These are phyloP conservation scores for Ophioninae sp. DNA, from an alignment of 2,888 invertebrate genomes.

Conservation along the genomic window DNA sequence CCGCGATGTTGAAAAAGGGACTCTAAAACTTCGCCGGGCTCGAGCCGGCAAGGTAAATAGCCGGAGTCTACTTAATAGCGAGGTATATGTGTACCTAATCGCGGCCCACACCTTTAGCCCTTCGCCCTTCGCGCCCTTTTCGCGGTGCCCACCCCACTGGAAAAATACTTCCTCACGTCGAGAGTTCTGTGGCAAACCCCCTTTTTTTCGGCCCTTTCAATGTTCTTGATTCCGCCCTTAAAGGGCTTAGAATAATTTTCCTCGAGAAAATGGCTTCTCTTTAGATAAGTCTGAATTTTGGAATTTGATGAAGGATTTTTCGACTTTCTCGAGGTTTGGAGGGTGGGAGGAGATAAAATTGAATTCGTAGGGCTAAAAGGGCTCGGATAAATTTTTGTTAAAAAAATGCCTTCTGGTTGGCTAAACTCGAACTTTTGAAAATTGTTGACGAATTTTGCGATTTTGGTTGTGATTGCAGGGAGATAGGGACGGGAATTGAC, in stretches of 20 bases:
- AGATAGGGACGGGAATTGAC: no score
- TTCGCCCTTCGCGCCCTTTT: constrained; percentile 35
- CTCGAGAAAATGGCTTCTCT: constrained; percentile 27
- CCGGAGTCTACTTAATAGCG: constrained; percentile 32
- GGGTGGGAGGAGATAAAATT: no score
- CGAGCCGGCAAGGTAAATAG: constrained; percentile 38
- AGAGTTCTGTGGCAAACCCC: constrained; percentile 4
- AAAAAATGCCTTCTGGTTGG: not conserved
- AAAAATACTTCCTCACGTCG: constrained; percentile 12
- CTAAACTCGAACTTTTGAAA: not conserved
- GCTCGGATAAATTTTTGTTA: not conserved
- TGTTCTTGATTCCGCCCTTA: not conserved
- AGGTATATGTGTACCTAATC: constrained; percentile 45
- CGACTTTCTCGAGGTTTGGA: no score
- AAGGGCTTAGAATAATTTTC: not conserved
- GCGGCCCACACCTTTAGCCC: constrained; percentile 34
- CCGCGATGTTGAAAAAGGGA: constrained; percentile 53
- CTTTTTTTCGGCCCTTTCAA: not conserved
- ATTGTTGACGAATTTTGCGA: not conserved
- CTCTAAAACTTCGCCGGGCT: constrained; percentile 30
- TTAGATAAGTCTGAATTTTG: not conserved
- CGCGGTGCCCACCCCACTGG: constrained; percentile 11
- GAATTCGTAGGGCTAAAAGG: not conserved
- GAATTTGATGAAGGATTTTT: no score
- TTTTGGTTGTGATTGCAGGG: no score